These are phyloP conservation scores for Amphiduros pacificus DNA, from an alignment of 2,888 invertebrate species.

Conservation along the genomic window DNA sequence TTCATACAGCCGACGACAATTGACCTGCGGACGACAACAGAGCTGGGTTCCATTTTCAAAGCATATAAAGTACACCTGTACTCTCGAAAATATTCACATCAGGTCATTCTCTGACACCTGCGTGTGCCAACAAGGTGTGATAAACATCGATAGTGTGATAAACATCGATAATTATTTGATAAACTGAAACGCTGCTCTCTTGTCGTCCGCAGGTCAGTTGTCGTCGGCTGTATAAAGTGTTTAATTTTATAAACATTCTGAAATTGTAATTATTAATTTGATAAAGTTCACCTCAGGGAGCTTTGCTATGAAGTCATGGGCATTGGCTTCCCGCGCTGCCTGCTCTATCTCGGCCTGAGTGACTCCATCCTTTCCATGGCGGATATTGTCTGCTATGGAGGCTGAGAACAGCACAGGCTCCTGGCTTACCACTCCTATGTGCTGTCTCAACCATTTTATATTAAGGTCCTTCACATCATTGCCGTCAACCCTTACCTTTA, in stretches of 20 bases:
- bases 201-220: too few species aligned
- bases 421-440: constrained; percentile 58
- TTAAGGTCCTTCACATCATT: constrained; percentile 60
- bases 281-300: constrained; percentile 46
- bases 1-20: too few species aligned
- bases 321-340: constrained; percentile 58
- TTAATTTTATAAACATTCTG: neutral
- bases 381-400: constrained; percentile 63
- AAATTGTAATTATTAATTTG: neutral
- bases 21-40: too few species aligned
- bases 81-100: too few species aligned
- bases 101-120: too few species aligned
- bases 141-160: too few species aligned
- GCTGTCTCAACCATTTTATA: constrained; percentile 59
- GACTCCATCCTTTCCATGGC: constrained; percentile 55
- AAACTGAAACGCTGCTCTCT: too few species aligned
- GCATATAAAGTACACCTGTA: too few species aligned
- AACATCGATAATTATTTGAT: too few species aligned
- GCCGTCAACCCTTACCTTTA: constrained; percentile 58
- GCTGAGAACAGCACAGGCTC: constrained; percentile 68
- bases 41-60: too few species aligned
- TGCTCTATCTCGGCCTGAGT: constrained; percentile 49
- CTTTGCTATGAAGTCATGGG: constrained; percentile 56
- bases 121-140: too few species aligned
- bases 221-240: neutral